Evolutionary conservation across 2,888 invertebrate species (phyloP).

Genomic region (Philaethria dido): DNA sequence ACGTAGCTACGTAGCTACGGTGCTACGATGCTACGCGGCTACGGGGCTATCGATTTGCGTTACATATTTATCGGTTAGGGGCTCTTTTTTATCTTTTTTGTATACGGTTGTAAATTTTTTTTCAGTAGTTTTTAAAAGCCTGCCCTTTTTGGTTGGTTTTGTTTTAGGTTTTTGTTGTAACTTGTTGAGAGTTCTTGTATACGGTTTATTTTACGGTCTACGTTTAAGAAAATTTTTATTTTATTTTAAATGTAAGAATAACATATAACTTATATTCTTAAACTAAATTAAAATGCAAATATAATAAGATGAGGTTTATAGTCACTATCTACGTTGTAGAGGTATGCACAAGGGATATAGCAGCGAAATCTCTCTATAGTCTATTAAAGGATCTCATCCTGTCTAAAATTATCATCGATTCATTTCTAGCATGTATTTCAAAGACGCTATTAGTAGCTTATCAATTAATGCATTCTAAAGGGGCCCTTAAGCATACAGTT

Average conservation of each 20-base stretch:
- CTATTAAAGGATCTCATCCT: no score
- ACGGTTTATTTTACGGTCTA: no score
- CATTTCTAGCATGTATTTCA: no score
- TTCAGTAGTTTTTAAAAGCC: neutral
- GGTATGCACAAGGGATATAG: no score
- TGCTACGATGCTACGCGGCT: conserved; percentile 49
- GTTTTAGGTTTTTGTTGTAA: neutral
- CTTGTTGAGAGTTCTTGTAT: neutral
- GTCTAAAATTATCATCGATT: no score
- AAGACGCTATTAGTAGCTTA: no score
- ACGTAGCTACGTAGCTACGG: conserved; percentile 42
- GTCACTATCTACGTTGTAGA: no score
- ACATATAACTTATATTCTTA: neutral
- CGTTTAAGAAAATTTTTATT: no score
- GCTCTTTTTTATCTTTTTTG: conserved; percentile 44
- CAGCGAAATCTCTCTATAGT: no score
- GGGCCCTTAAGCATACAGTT: no score
- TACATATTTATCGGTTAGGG: conserved; percentile 78
- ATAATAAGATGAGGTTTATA: no score
- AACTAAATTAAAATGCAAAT: neutral
- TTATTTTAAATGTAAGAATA: neutral
- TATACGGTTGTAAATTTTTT: conserved; percentile 13
- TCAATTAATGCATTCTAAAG: no score
- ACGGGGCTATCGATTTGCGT: conserved; percentile 67
- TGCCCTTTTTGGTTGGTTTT: neutral